Evolutionary conservation across 2,797 vertebrate species (phyloP), one percentile per base, ranked within the genome.

Genomic region (Petrocephalus schoutedeni): DNA sequence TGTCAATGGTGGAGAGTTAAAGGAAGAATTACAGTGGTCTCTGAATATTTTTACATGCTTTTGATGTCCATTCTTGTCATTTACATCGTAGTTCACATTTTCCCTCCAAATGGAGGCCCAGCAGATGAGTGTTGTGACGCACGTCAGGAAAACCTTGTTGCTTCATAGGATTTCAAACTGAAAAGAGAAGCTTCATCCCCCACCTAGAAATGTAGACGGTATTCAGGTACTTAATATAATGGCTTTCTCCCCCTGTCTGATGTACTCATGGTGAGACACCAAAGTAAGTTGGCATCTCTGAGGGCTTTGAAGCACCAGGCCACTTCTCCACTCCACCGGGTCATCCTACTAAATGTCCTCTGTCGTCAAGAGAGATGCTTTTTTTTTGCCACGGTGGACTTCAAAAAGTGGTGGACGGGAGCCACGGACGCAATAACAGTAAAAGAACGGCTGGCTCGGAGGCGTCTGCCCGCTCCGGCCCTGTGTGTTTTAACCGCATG

Each of bases 401-500:
- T 49, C 71, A 49, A 45, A 77, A 77, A 49, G 36, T 41, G 32
- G 28, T 7, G 92, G 91, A 90, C 90, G 94, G 90, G 77, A 84
- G 89, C 92, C 90, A 92, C 89, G 92, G 92, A 92, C 92, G 92
- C 93, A 95, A 93, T 95, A 95, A 77, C 64, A 74, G 56, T 82
- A 94, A 58, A 94, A 92, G 90, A 93, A 93, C 90, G 91, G 91
- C 91, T 84, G 88, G 45, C 89, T 89, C 32, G 93, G 87, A 91
- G 91, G 91, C 87, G 87, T 93, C 95, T 94, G 89, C 89, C 89
- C 93, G 92, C 92, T 95, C 94, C 93, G 92, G 91, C 93, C 90
- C 93, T 95, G 94, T 95, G 90, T 95, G 89, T 92, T 95, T 90
- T 95, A 95, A 91, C 94, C 92, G 88, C 94, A 94, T 94, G 94